These are phyloP conservation scores for Lophotis ruficrista DNA, from an alignment of 2,113 vertebrate species.

Conservation along the genomic window DNA sequence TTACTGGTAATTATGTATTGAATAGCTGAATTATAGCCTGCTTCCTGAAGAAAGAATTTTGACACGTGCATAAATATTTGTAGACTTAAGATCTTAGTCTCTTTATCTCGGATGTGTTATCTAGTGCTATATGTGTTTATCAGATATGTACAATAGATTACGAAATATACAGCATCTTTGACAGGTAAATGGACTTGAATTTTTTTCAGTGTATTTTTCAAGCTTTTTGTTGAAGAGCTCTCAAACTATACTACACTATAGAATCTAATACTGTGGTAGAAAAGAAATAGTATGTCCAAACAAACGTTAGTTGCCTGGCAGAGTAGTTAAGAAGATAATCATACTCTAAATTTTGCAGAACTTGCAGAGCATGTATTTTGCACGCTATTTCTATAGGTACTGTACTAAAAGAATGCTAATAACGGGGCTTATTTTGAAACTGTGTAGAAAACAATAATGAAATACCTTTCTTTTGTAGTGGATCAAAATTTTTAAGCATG, in stretches of 20 bases:
- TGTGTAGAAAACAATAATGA: neutral
- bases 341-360: neutral
- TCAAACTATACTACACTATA: neutral
- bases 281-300: neutral
- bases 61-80: neutral
- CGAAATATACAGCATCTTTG: neutral
- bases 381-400: neutral
- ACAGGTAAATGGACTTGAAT: neutral
- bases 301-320: neutral
- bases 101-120: neutral
- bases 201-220: neutral
- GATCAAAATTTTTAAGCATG: constrained; percentile 96
- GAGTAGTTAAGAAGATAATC: neutral
- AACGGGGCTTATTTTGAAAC: neutral
- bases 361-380: neutral
- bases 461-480: constrained; percentile 82
- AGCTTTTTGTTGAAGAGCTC: neutral
- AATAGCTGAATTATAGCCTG: neutral
- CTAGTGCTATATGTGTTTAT: neutral
- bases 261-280: neutral
- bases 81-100: neutral
- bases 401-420: neutral
- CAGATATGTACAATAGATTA: neutral
- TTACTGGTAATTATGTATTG: neutral
- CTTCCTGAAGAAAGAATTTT: neutral